Conservation (phyloP, 2,113 vertebrate species). For the Actinemys pallida region DNA sequence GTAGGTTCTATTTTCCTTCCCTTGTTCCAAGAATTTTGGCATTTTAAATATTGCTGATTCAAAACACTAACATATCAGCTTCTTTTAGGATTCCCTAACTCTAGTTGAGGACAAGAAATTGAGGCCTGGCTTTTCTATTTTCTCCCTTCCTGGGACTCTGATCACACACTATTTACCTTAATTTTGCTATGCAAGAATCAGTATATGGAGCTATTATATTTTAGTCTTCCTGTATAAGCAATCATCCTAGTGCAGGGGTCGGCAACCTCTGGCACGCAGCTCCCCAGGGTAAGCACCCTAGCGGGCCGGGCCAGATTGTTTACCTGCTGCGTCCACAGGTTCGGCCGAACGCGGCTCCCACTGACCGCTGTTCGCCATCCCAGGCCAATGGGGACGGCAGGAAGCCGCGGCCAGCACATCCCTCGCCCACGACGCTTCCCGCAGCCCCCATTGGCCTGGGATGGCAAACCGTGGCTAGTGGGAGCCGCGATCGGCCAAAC, state of each 20-base stretch:
- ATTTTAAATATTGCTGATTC: neutral
- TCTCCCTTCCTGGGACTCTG: neutral
- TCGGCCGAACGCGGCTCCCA: too few relatives aligned
- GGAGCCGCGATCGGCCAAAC: too few relatives aligned
- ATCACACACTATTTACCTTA: neutral
- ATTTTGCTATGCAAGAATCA: neutral
- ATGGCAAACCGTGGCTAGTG: too few relatives aligned
- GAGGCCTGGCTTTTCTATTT: neutral
- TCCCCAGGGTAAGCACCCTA: too few relatives aligned
- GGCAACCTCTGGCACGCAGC: too few relatives aligned
- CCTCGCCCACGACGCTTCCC: too few relatives aligned
- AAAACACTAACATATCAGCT: neutral
- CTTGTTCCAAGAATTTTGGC: neutral
- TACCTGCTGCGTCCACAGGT: too few relatives aligned
- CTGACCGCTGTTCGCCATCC: too few relatives aligned
- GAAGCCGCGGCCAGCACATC: too few relatives aligned
- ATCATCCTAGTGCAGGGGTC: neutral
- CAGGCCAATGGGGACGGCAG: too few relatives aligned
- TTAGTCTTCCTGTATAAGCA: neutral
- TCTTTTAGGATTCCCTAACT: neutral
- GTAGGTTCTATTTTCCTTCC: neutral
- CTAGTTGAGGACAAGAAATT: neutral
- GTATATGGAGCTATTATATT: neutral
- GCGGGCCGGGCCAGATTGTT: too few relatives aligned
- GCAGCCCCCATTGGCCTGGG: too few relatives aligned